Percentiles rank a stretch among this genome's conserved stretches.
Conservation (phyloP, 2,113 vertebrate species). For the Elaphurus davidianus region DNA sequence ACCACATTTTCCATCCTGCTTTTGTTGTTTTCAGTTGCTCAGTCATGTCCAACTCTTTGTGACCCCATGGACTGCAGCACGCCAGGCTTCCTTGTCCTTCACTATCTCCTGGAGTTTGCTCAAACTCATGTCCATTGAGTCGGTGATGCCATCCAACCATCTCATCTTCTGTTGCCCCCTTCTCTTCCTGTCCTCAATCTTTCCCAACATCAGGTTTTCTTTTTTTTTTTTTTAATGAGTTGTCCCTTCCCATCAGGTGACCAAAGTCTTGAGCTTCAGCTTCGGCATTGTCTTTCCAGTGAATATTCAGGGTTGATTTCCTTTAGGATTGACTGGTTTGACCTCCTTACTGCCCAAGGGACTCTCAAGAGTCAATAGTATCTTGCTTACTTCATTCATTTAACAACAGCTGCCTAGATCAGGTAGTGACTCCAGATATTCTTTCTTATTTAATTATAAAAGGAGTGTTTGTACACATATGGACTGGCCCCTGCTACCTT, state of each 20-base stretch:
- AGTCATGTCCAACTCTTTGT: background rate
- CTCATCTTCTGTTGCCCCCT: background rate
- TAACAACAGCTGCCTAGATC: background rate
- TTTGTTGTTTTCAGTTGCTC: background rate
- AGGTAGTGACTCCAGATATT: background rate
- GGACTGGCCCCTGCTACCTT: background rate
- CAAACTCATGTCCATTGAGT: background rate
- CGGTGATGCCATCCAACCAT: background rate
- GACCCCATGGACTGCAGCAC: background rate
- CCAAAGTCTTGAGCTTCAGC: background rate
- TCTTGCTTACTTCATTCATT: background rate
- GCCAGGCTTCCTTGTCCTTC: background rate
- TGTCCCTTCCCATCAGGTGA: background rate
- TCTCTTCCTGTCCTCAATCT: background rate
- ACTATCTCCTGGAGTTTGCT: background rate
- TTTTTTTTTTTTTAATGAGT: background rate
- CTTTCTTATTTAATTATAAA: background rate
- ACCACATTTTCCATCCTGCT: background rate
- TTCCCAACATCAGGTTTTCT: background rate
- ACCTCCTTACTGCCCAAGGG: background rate
- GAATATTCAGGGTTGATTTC: background rate
- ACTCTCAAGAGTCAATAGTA: background rate
- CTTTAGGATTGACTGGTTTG: background rate
- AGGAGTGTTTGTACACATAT: background rate
- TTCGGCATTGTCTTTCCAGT: background rate